Percentiles rank a stretch among this genome's conserved stretches.
These are phyloP conservation scores for Adela reaumurella DNA, from an alignment of 2,888 invertebrate species.

Conservation along the genomic window DNA sequence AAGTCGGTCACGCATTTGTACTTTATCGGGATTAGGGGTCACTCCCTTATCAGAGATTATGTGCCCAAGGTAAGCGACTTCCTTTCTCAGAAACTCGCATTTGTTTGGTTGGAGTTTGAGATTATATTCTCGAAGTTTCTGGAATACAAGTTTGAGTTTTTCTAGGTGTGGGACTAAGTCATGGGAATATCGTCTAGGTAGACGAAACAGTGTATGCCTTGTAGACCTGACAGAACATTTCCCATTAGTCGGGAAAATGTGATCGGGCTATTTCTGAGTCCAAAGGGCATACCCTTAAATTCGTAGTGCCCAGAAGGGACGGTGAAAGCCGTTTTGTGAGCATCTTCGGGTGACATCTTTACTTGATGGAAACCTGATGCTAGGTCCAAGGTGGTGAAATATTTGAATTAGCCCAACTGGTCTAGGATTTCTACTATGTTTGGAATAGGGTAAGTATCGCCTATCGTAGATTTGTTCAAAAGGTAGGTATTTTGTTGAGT, in stretches of 20 bases:
- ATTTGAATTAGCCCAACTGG: slow-evolving; percentile 8
- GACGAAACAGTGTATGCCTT: slow-evolving; percentile 10
- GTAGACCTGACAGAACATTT: slow-evolving; percentile 4
- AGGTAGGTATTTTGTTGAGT: too few species aligned
- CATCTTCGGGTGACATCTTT: slow-evolving; percentile 7
- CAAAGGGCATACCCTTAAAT: neutral
- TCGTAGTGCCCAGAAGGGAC: slow-evolving; percentile 9
- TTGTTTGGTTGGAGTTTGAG: slow-evolving; percentile 14
- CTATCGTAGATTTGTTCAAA: neutral
- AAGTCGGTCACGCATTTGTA: slow-evolving; percentile 11
- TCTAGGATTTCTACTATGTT: slow-evolving; percentile 9
- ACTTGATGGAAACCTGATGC: slow-evolving; percentile 8
- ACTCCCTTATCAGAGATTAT: slow-evolving; percentile 11
- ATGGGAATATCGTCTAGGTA: slow-evolving; percentile 15
- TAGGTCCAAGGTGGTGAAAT: slow-evolving; percentile 8
- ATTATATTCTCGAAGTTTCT: slow-evolving; percentile 8
- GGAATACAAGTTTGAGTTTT: slow-evolving; percentile 9
- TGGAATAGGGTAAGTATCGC: slow-evolving; percentile 10
- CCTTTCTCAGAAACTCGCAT: slow-evolving; percentile 13
- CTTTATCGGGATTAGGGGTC: slow-evolving; percentile 14
- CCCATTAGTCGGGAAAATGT: neutral
- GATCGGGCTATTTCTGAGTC: neutral
- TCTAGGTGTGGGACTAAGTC: slow-evolving; percentile 11
- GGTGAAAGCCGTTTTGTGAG: slow-evolving; percentile 8
- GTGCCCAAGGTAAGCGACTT: slow-evolving; percentile 14